Base-by-base conservation (phyloP, 1,140 invertebrate species). In the Anoplolepis gracilipes region DNA sequence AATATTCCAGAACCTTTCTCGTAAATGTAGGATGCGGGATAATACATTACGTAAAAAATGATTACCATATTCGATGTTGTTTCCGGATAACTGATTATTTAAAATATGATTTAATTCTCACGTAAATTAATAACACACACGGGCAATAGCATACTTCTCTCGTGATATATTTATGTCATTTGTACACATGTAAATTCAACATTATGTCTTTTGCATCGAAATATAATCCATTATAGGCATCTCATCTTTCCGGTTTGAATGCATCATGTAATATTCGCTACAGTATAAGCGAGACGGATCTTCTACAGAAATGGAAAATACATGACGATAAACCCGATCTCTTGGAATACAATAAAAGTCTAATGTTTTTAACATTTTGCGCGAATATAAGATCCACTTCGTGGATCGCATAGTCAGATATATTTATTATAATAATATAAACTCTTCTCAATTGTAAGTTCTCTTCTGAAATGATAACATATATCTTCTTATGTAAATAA, bases 61-160 rank as follows among this genome's bases (percentile, higher is more conserved):
- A 87, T 85, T 85, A 86, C 8, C 85, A 77, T 85, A 30, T 11
- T 39, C 33, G 28, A 28, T 25, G 25, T 57, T 39, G 57, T 55
- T 55, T 49, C 30, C 13, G 5, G 46, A 87, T 77, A 33, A 8
- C 42, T 46, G n/a, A 13, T 33, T 76, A 25, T 46, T 76, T 16
- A 30, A 59, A 30, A 53, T 57, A 36, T 70, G 7, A 49, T 25
- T 84, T n/a, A 25, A 57, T 25, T 16, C 13, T 22, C n/a, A 39
- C 49, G 33, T 69, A 33, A 59, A 53, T 67, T 49, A 79, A 1
- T 10, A 53, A n/a, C 16, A 0, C n/a, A 33, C 16, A 0, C n/a
- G 22, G 19, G 22, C 6, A 22, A 62, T 62, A 30, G n/a, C 10
- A 46, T 8, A n/a, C 8, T 25, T 11, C 10, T 64, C 30, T 30